Evolutionary conservation across 1,140 invertebrate species (phyloP).

Genomic region (Magallana ariakensis): DNA sequence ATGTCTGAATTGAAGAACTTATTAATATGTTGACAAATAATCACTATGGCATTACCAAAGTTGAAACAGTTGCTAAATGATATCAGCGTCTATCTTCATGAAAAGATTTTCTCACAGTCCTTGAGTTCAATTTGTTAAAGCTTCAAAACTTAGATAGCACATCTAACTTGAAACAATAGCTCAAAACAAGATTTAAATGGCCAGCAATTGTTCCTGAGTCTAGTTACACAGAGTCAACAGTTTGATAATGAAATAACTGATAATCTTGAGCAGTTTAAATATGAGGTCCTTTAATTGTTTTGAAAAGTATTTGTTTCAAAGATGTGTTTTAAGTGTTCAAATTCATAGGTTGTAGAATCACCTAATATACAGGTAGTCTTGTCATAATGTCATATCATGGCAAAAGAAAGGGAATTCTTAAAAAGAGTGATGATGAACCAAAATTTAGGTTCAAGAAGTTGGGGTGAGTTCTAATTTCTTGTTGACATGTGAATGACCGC

Average conservation of each 20-base stretch:
- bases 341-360: background rate
- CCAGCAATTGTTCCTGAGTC: background rate
- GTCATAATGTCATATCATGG: background rate
- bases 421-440: background rate
- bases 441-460: conserved; percentile 18
- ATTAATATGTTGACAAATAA: no score
- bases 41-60: background rate
- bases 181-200: background rate
- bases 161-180: conserved; percentile 16
- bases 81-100: background rate
- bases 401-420: conserved; percentile 26
- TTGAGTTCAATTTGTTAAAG: background rate
- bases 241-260: background rate
- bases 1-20: no score
- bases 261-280: background rate
- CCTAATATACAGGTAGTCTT: background rate
- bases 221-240: background rate
- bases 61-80: background rate
- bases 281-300: background rate
- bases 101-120: conserved; percentile 7
- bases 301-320: background rate
- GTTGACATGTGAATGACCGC: no score
- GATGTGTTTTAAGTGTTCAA: background rate
- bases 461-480: background rate
- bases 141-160: background rate